phyloP scores from a whole-genome alignment of 2,113 vertebrate species.

The Elaphurus davidianus region DNA sequence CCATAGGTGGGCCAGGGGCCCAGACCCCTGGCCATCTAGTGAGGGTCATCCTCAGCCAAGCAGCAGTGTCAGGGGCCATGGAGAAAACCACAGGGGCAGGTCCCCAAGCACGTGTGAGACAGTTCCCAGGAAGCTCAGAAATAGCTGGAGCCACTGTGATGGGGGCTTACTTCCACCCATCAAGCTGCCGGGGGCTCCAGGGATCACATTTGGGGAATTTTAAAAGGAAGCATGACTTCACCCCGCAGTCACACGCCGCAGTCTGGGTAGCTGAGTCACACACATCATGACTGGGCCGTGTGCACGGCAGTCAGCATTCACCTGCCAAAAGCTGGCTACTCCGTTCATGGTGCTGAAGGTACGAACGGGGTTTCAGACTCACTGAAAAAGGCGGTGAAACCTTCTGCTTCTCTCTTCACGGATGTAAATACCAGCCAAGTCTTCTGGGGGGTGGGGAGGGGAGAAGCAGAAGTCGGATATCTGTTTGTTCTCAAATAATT shows the following conservation, averaged over 20 bases:
- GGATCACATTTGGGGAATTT: not conserved
- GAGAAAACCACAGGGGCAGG: not conserved
- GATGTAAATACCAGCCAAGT: not conserved
- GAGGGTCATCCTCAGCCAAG: not conserved
- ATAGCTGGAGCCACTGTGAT: not conserved
- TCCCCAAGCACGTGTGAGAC: rapidly evolving
- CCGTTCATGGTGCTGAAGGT: not conserved
- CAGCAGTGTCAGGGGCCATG: rapidly evolving
- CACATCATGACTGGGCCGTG: not conserved
- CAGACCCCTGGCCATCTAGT: not conserved
- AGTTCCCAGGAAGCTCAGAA: not conserved
- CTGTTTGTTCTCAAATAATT: not conserved
- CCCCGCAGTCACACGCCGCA: not conserved
- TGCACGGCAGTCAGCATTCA: not conserved
- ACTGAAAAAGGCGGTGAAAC: not conserved
- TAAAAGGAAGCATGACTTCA: slow-evolving; percentile 22
- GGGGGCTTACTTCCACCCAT: not conserved
- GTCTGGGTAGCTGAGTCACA: not conserved
- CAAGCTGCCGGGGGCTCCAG: not conserved
- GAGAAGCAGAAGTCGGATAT: not conserved
- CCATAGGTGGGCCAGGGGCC: not conserved
- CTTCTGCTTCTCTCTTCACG: not conserved
- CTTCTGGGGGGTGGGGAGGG: rapidly evolving
- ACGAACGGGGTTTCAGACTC: not conserved
- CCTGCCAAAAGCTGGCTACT: not conserved